A percentile compares a stretch with the other conserved stretches of the same genome.
phyloP scores from a whole-genome alignment of 1,140 invertebrate genomes.

The Schlechtendalia chinensis region DNA sequence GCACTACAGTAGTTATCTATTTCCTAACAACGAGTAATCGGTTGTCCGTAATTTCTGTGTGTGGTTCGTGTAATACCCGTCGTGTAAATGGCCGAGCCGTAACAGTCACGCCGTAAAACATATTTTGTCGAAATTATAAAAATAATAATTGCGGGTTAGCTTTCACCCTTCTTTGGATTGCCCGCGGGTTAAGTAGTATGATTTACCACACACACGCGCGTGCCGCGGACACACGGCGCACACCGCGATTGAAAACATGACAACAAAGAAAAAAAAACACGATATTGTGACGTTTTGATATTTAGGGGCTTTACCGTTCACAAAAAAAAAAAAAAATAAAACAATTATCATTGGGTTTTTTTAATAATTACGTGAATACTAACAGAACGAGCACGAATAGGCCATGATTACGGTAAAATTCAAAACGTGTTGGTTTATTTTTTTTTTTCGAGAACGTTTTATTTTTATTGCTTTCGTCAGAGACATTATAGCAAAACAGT shows the following conservation, averaged over 20 bases:
- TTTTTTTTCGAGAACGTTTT: too few species aligned
- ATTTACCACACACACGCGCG: not conserved
- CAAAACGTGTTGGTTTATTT: too few species aligned
- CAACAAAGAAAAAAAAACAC: slow-evolving; percentile 8
- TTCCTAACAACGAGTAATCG: too few species aligned
- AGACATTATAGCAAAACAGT: too few species aligned
- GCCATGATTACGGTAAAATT: too few species aligned
- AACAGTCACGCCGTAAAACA: not conserved
- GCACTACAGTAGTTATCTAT: too few species aligned
- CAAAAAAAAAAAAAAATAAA: not conserved
- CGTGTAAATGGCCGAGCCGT: not conserved
- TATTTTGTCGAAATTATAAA: not conserved
- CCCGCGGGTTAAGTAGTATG: not conserved
- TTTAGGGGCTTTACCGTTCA: not conserved
- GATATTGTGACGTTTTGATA: not conserved
- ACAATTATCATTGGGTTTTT: too few species aligned
- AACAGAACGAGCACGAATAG: too few species aligned
- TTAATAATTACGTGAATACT: not conserved
- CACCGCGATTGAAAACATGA: not conserved
- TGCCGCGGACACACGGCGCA: not conserved
- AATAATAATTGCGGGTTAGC: slow-evolving; percentile 12
- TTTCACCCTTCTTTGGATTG: slow-evolving; percentile 20
- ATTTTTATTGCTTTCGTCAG: too few species aligned
- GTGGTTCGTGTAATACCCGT: not conserved
- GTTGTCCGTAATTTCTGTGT: not conserved